phyloP scores from a whole-genome alignment of 2,888 invertebrate genomes.

The Nebria salina region DNA sequence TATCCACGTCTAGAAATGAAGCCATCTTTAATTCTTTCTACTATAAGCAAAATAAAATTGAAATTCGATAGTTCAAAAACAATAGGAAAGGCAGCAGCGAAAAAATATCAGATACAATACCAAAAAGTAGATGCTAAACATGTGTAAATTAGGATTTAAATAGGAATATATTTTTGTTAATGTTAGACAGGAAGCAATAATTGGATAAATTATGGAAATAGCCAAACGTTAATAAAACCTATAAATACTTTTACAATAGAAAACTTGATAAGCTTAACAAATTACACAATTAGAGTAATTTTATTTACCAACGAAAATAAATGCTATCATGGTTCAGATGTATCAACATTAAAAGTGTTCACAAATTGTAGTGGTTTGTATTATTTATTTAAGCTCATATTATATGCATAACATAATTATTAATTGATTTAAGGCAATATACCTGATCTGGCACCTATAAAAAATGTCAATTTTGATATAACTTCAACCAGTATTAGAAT shows the following conservation, averaged over 20 bases:
- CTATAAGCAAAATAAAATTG: not conserved
- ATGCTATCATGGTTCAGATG: not conserved
- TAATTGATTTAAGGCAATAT: not conserved
- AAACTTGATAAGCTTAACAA: not conserved
- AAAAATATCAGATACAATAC: conserved; percentile 17
- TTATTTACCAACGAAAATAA: conserved; percentile 4
- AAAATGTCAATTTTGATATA: not conserved
- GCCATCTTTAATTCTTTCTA: not conserved
- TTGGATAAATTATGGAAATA: not conserved
- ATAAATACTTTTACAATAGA: conserved; percentile 8
- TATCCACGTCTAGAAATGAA: not conserved
- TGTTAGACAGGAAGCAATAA: not conserved
- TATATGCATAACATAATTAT: not conserved
- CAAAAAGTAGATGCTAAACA: conserved; percentile 7
- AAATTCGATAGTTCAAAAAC: not conserved
- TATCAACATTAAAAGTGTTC: not conserved
- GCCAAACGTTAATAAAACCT: not conserved
- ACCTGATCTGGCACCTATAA: not conserved
- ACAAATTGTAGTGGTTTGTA: not conserved
- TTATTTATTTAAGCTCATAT: not conserved
- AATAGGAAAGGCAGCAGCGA: not conserved
- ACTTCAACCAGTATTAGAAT: not conserved
- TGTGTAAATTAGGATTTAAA: too few relatives aligned
- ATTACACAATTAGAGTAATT: conserved; percentile 5
- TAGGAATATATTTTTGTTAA: not conserved